Conservation (phyloP, 2,888 invertebrate genomes). For the Ophraella communa region DNA sequence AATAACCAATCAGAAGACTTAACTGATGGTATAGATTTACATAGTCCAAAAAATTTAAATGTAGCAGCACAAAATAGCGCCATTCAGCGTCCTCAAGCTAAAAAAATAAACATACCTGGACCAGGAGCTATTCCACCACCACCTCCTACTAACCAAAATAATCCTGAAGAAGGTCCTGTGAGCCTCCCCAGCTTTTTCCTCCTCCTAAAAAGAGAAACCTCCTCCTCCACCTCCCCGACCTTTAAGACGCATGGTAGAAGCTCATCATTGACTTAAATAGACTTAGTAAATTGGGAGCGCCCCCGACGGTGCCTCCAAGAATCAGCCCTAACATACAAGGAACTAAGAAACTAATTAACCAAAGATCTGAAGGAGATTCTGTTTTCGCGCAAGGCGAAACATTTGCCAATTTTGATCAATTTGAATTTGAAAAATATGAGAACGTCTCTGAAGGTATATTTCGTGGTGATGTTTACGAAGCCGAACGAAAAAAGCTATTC, state of each 20-base stretch:
- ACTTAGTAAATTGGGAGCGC: slow-evolving; percentile 61
- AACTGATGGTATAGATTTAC: slow-evolving; percentile 41
- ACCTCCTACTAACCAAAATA: slow-evolving; percentile 62
- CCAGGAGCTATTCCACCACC: slow-evolving; percentile 78
- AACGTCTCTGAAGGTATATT: slow-evolving; percentile 52
- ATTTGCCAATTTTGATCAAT: slow-evolving; percentile 74
- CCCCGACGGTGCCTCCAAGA: slow-evolving; percentile 76
- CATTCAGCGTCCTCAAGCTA: slow-evolving; percentile 81
- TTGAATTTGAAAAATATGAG: slow-evolving; percentile 64
- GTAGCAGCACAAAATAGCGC: slow-evolving; percentile 57
- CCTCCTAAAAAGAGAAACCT: slow-evolving; percentile 77
- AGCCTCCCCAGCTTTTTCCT: slow-evolving; percentile 63
- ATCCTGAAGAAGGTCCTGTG: slow-evolving; percentile 59
- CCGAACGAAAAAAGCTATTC: slow-evolving; percentile 58
- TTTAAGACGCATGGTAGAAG: slow-evolving; percentile 84
- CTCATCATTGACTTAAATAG: slow-evolving; percentile 86
- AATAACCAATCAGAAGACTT: slow-evolving; percentile 40
- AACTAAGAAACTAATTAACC: slow-evolving; percentile 65
- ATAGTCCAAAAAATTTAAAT: slow-evolving; percentile 45
- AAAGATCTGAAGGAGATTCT: slow-evolving; percentile 66
- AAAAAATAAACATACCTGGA: slow-evolving; percentile 66
- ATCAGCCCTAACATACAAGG: slow-evolving; percentile 66
- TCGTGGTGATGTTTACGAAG: slow-evolving; percentile 58
- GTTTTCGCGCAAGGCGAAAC: slow-evolving; percentile 42
- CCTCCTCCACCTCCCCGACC: slow-evolving; percentile 89